Base-by-base conservation (phyloP, 2,888 invertebrate species). In the Orthosia cruda region DNA sequence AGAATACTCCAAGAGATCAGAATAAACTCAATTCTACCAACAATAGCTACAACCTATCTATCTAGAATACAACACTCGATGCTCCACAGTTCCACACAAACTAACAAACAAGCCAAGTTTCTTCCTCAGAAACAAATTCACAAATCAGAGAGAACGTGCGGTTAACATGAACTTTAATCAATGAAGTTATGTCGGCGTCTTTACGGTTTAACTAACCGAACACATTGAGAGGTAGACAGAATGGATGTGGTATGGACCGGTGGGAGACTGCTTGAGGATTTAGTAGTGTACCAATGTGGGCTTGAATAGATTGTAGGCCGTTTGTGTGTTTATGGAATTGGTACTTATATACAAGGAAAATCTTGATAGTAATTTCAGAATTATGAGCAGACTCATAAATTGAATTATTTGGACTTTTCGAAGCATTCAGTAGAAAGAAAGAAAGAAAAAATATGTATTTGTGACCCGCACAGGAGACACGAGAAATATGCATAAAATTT, bases 151-250 rank as follows among this genome's bases (percentile, higher is more conserved):
- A 86, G 88, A 89, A 89, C 91, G 90, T 92, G 93, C 93, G 92
- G 93, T 92, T 92, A 94, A 94, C 94, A 93, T 95, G 93, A 93
- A 94, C 93, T 94, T 93, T 95, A 96, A 96, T 96, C 96, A 96
- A 95, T 96, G 95, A 96, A 96, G 95, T 95, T 95, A 95, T 94
- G 96, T 93, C 96, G 96, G 96, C 93, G 93, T 94, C 95, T 96
- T 95, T 96, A 94, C 93, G 89, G 93, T 92, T 94, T 95, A 96
- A 96, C 96, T 96, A 96, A 96, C 95, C 96, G 95, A 94, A 92
- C 91, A 92, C 91, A 88, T 85, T 69, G 40, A 47, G 90, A 93
- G 84, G 70, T 81, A 85, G 81, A 61, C 26, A 15, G 26, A 81
- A 85, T 91, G 91, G 95, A 95, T 89, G 88, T 75, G 94, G 91